Evolutionary conservation across 2,797 vertebrate genomes (phyloP).

Genomic region (Pangasius larnaudii): DNA sequence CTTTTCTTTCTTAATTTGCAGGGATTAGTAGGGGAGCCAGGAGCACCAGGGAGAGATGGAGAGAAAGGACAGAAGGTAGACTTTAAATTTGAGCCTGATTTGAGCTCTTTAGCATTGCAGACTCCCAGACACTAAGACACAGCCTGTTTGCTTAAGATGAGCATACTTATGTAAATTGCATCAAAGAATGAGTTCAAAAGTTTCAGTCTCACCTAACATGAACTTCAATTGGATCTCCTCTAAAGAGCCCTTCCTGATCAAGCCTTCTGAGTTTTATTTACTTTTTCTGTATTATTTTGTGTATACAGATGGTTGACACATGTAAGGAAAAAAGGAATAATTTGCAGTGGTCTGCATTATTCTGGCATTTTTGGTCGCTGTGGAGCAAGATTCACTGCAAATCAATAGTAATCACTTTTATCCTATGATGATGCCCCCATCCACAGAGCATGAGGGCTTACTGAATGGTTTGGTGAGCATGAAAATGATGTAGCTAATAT

Average conservation of each 20-base stretch:
- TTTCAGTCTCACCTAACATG: background rate
- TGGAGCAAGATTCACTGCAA: background rate
- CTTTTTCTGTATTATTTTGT: background rate
- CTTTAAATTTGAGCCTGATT: background rate
- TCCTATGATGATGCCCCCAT: background rate
- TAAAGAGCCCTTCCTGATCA: background rate
- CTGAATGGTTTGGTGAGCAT: background rate
- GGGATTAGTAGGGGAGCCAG: conserved; percentile 86
- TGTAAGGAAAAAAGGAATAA: background rate
- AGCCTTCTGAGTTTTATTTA: background rate
- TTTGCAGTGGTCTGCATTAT: too few relatives aligned
- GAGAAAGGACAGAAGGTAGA: conserved; percentile 93
- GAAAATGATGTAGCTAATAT: background rate
- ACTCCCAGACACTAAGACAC: background rate
- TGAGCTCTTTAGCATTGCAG: background rate
- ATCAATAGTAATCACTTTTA: background rate
- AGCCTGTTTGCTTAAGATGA: background rate
- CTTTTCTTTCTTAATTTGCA: conserved; percentile 70
- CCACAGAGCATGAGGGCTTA: background rate
- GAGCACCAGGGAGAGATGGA: conserved; percentile 84
- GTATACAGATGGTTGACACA: background rate
- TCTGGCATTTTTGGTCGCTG: background rate
- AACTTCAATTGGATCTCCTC: background rate
- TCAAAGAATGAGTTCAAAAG: background rate
- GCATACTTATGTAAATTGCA: background rate